Conservation (phyloP, 2,888 invertebrate genomes). For the Drosophila parthenogenetica region DNA sequence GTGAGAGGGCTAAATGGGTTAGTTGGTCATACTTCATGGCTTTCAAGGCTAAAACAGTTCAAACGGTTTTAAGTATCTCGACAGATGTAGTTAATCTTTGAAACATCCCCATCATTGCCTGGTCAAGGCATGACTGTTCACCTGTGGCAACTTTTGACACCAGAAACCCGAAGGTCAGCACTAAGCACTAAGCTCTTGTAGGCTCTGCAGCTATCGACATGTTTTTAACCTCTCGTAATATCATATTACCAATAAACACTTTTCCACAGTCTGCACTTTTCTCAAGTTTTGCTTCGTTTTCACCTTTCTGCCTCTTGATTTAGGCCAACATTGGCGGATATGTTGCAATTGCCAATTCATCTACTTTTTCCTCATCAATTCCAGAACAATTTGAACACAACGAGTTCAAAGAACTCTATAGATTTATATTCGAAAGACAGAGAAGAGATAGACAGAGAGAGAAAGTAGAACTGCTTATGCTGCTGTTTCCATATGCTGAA, state of each 20-base stretch:
- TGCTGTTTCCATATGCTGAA: conserved; percentile 32
- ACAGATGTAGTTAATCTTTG: conserved; percentile 1
- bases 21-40: conserved; percentile 43
- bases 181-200: conserved; percentile 34
- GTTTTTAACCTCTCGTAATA: conserved; percentile 28
- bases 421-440: conserved; percentile 12
- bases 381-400: conserved; percentile 13
- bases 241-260: conserved; percentile 49
- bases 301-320: conserved; percentile 34
- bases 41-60: conserved; percentile 18
- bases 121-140: conserved; percentile 17
- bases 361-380: conserved; percentile 3
- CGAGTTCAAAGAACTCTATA: conserved; percentile 46
- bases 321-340: conserved; percentile 39
- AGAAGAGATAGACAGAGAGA: not conserved
- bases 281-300: conserved; percentile 23
- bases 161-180: conserved; percentile 53
- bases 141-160: conserved; percentile 22
- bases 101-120: not conserved
- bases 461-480: conserved; percentile 25
- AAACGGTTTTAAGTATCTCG: not conserved
- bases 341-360: conserved; percentile 53
- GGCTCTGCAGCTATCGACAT: conserved; percentile 22
- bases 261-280: conserved; percentile 15
- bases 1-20: conserved; percentile 51